Evolutionary conservation across 37 sponge, comb jelly and placozoan species (phyloP).

Genomic region (Halichondria panicea): DNA sequence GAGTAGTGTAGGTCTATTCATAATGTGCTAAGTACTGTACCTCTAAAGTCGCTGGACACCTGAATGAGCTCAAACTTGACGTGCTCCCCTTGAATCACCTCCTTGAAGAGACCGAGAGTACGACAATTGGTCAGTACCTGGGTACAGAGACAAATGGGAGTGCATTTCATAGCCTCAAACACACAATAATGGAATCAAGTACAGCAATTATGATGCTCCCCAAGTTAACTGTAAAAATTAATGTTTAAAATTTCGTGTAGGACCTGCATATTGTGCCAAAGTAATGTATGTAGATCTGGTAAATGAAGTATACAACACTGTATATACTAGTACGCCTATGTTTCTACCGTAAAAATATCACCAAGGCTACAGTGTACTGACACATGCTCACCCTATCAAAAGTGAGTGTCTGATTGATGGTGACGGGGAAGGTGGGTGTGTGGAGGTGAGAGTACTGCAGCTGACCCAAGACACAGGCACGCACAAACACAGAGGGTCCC

Average conservation of each 20-base stretch:
- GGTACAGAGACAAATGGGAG: not conserved
- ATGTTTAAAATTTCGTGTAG: no score
- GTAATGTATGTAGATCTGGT: no score
- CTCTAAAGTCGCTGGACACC: slow-evolving; percentile 48
- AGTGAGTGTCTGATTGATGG: slow-evolving; percentile 38
- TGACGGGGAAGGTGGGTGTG: slow-evolving; percentile 66
- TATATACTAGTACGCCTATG: not conserved
- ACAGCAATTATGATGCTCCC: no score
- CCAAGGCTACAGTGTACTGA: not conserved
- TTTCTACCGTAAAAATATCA: not conserved
- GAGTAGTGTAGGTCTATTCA: no score
- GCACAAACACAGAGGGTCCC: slow-evolving; percentile 67
- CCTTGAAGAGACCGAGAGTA: slow-evolving; percentile 55
- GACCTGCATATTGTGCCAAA: not conserved
- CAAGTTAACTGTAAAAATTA: no score
- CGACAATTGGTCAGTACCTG: slow-evolving; percentile 80
- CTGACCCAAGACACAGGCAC: slow-evolving; percentile 77
- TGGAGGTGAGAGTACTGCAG: slow-evolving; percentile 62
- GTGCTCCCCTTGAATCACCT: slow-evolving; percentile 80
- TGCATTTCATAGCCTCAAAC: not conserved
- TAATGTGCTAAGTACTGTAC: no score
- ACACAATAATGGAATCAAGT: no score
- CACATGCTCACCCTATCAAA: slow-evolving; percentile 68
- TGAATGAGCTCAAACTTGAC: slow-evolving; percentile 79
- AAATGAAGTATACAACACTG: not conserved